A percentile compares a stretch with the other conserved stretches of the same genome.
Evolutionary conservation across 1,140 invertebrate genomes (phyloP).

Genomic region (Cherax quadricarinatus): DNA sequence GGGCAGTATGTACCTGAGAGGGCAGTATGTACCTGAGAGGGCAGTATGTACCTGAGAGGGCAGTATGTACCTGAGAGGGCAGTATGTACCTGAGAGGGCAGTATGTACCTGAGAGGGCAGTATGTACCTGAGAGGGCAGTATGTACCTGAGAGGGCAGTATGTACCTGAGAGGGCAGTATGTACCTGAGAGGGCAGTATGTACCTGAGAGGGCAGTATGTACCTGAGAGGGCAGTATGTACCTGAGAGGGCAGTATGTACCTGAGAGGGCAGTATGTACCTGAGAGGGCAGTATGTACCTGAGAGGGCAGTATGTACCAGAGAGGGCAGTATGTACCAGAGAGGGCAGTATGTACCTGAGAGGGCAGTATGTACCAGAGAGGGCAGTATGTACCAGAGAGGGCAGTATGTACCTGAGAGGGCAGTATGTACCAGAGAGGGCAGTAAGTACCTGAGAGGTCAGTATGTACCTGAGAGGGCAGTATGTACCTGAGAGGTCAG

Average conservation of each 20-base stretch:
- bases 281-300: constrained; percentile 73
- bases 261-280: constrained; percentile 73
- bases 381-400: no score
- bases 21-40: constrained; percentile 73
- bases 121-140: constrained; percentile 72
- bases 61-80: constrained; percentile 72
- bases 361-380: no score
- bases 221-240: constrained; percentile 73
- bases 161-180: constrained; percentile 73
- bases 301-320: constrained; percentile 72
- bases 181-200: constrained; percentile 73
- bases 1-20: constrained; percentile 72
- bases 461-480: no score
- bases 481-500: no score
- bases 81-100: constrained; percentile 73
- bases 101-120: constrained; percentile 72
- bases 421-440: no score
- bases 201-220: constrained; percentile 73
- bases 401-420: no score
- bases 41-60: constrained; percentile 73
- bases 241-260: constrained; percentile 73
- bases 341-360: no score
- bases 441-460: no score
- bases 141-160: constrained; percentile 73
- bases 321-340: no score